Percentiles rank a stretch among this genome's conserved stretches.
phyloP scores from a whole-genome alignment of 2,888 invertebrate species.

The Parnassius glacialis region DNA sequence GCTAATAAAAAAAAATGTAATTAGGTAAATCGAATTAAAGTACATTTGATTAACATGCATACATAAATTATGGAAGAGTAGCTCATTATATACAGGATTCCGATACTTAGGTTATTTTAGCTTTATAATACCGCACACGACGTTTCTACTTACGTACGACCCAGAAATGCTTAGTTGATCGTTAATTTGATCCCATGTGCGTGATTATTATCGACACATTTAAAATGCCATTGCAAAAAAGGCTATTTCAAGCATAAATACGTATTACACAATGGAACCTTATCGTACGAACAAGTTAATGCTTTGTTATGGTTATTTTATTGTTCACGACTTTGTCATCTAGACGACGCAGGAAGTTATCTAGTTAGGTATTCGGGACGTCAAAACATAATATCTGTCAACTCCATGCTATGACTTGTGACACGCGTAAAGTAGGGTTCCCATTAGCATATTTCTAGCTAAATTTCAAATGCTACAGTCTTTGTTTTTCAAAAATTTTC shows the following conservation, averaged over 20 bases:
- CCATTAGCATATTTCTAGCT: too few species aligned
- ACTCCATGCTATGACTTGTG: too few species aligned
- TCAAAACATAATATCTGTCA: conserved; percentile 25
- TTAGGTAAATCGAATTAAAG: too few species aligned
- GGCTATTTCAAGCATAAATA: conserved; percentile 16
- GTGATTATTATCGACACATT: conserved; percentile 10
- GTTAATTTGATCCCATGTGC: conserved; percentile 12
- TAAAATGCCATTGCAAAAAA: conserved; percentile 11
- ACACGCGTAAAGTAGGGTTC: too few species aligned
- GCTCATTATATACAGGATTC: too few species aligned
- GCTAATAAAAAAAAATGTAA: too few species aligned
- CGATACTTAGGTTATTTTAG: conserved; percentile 4
- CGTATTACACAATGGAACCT: conserved; percentile 18
- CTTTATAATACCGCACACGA: background rate
- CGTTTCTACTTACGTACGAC: background rate
- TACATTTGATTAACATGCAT: too few species aligned
- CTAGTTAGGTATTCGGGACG: conserved; percentile 34
- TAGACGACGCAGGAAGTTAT: conserved; percentile 47
- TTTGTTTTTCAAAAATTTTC: too few species aligned
- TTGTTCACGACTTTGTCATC: conserved; percentile 23
- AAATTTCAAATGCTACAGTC: too few species aligned
- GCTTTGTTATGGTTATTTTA: conserved; percentile 26
- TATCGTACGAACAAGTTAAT: conserved; percentile 18
- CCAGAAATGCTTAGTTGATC: conserved; percentile 2
- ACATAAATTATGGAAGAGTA: too few species aligned